These are phyloP conservation scores for Cryptomyrus ogoouensis DNA, from an alignment of 2,113 vertebrate species.

Conservation along the genomic window DNA sequence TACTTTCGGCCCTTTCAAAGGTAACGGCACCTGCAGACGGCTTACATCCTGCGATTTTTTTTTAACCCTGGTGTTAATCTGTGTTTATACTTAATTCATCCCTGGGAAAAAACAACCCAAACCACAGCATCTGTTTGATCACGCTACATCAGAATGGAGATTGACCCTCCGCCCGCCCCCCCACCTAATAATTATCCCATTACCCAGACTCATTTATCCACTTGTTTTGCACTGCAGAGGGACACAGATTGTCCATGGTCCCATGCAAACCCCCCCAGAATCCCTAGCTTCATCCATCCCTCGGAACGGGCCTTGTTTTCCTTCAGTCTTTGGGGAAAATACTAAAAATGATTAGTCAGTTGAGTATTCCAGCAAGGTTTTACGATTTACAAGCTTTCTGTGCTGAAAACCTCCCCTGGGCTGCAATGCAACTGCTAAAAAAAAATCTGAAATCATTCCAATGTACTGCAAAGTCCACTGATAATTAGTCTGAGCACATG, in stretches of 20 bases:
- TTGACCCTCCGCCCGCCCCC: slow-evolving; percentile 6
- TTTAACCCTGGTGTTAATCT: slow-evolving; percentile 25
- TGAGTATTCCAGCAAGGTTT: background rate
- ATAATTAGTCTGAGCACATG: background rate
- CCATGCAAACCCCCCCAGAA: background rate
- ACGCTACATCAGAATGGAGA: slow-evolving; percentile 18
- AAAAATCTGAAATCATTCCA: background rate
- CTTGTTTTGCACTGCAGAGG: background rate
- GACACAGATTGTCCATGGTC: background rate
- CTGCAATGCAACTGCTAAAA: background rate
- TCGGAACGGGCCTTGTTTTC: background rate
- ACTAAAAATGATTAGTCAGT: background rate
- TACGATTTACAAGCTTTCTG: background rate
- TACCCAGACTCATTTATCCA: slow-evolving; percentile 23
- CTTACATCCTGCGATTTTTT: slow-evolving; percentile 22
- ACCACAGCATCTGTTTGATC: slow-evolving; percentile 18
- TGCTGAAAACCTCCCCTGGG: background rate
- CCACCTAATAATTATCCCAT: slow-evolving; percentile 34
- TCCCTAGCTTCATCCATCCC: background rate
- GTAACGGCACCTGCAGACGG: slow-evolving; percentile 21
- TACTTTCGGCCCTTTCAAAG: slow-evolving; percentile 16
- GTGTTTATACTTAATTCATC: slow-evolving; percentile 26
- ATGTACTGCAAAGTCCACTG: background rate
- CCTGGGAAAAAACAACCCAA: background rate
- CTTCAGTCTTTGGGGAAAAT: background rate